Percentiles rank a stretch among this genome's conserved stretches.
These are phyloP conservation scores for Dynastes hyllus DNA, from an alignment of 2,888 invertebrate genomes.

Conservation along the genomic window DNA sequence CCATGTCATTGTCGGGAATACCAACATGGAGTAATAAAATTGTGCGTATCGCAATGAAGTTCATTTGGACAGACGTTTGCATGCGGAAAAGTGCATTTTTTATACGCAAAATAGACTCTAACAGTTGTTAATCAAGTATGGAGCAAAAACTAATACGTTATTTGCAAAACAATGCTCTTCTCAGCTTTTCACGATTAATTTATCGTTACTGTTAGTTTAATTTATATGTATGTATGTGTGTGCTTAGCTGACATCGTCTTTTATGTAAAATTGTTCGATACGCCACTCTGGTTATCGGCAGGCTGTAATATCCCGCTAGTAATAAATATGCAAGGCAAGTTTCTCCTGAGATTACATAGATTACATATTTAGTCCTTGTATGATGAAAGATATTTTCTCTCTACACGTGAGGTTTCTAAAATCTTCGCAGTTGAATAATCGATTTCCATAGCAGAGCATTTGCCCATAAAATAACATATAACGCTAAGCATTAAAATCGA, in stretches of 20 bases:
- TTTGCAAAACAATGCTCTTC: too few species aligned
- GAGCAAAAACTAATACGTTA: too few species aligned
- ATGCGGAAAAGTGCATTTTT: too few species aligned
- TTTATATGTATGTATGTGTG: not conserved
- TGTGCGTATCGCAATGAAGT: too few species aligned
- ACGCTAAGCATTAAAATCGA: constrained; percentile 14
- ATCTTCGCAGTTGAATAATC: constrained; percentile 47
- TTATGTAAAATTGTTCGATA: constrained; percentile 23
- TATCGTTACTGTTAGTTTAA: too few species aligned
- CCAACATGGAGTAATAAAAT: too few species aligned
- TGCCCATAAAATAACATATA: constrained; percentile 25
- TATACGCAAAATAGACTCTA: too few species aligned
- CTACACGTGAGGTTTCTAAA: constrained; percentile 37
- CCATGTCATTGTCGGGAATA: too few species aligned
- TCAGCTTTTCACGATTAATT: too few species aligned
- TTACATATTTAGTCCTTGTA: constrained; percentile 38
- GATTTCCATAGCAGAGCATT: constrained; percentile 37
- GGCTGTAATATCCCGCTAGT: constrained; percentile 33
- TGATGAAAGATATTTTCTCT: constrained; percentile 50
- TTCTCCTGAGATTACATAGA: constrained; percentile 45
- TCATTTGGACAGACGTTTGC: too few species aligned
- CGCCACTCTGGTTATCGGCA: constrained; percentile 9
- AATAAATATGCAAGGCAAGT: constrained; percentile 41
- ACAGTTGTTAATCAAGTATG: too few species aligned
- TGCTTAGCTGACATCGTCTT: not conserved